These are phyloP conservation scores for Rhagoletis pomonella DNA, from an alignment of 1,140 invertebrate genomes.

Conservation along the genomic window DNA sequence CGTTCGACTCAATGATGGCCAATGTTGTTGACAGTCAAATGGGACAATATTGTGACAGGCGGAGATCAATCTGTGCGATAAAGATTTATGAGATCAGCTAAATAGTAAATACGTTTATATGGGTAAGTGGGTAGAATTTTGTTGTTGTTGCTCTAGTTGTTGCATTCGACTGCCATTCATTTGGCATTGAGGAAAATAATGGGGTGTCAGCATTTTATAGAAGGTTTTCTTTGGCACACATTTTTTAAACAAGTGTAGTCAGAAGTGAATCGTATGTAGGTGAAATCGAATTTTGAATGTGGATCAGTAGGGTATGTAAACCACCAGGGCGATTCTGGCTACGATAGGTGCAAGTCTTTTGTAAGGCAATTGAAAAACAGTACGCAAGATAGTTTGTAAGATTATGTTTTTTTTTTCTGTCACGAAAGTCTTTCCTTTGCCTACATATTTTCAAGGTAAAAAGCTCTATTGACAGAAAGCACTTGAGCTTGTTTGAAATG, in stretches of 20 bases:
- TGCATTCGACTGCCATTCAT: conserved; percentile 5
- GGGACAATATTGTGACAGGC: conserved; percentile 52
- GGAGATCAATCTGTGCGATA: conserved; percentile 49
- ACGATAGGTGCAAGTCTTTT: too few species aligned
- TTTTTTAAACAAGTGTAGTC: neutral
- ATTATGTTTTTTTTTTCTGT: too few species aligned
- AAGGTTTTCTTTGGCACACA: neutral
- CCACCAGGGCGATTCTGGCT: too few species aligned
- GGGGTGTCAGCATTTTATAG: neutral
- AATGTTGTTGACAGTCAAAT: conserved; percentile 50
- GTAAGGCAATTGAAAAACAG: too few species aligned
- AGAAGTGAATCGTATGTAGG: too few species aligned
- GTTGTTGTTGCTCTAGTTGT: neutral
- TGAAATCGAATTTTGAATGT: too few species aligned
- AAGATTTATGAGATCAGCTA: conserved; percentile 45
- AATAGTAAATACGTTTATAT: neutral
- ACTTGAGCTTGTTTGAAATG: too few species aligned
- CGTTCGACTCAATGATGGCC: conserved; percentile 24
- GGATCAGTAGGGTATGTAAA: too few species aligned
- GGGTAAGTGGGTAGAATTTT: conserved; percentile 11
- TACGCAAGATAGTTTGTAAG: too few species aligned
- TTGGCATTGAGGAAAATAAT: neutral
- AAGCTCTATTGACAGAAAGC: too few species aligned
- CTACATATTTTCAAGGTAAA: too few species aligned
- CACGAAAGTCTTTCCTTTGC: too few species aligned